These are phyloP conservation scores for Oreohelix idahoensis DNA, from an alignment of 1,140 invertebrate genomes.

Conservation along the genomic window DNA sequence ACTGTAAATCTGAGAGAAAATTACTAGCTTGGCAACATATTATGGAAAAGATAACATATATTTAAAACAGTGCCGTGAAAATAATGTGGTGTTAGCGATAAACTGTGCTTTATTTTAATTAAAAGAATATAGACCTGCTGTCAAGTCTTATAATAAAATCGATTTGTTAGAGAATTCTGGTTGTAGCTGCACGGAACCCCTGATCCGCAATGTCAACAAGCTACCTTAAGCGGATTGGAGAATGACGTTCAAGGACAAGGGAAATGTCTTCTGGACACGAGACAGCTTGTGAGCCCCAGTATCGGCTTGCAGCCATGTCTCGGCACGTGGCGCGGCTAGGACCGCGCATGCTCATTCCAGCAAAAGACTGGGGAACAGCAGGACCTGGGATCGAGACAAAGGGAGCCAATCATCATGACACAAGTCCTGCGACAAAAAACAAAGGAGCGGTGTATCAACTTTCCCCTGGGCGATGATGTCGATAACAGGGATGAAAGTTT, in stretches of 20 bases:
- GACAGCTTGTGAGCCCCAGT: background rate
- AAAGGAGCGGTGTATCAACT: background rate
- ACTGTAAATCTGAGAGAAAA: too few relatives aligned
- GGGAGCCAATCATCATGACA: slow-evolving; percentile 4
- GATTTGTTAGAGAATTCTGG: too few relatives aligned
- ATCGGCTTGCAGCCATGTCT: slow-evolving; percentile 11
- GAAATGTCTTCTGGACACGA: background rate
- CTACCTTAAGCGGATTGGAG: too few relatives aligned
- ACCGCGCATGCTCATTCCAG: background rate
- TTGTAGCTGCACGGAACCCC: too few relatives aligned
- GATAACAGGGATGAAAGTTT: background rate
- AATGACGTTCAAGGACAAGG: background rate
- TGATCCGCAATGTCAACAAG: too few relatives aligned
- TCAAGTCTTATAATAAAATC: too few relatives aligned
- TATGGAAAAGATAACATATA: too few relatives aligned
- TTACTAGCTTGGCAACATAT: too few relatives aligned
- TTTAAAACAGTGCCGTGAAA: too few relatives aligned
- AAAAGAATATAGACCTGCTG: too few relatives aligned
- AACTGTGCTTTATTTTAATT: too few relatives aligned
- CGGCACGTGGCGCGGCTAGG: background rate
- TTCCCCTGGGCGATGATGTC: background rate
- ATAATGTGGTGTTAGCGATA: too few relatives aligned
- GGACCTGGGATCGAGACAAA: background rate
- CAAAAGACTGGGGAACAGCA: background rate
- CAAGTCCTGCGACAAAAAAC: background rate